Conservation (phyloP, 1,140 invertebrate genomes). For the Drosophila rufa region DNA sequence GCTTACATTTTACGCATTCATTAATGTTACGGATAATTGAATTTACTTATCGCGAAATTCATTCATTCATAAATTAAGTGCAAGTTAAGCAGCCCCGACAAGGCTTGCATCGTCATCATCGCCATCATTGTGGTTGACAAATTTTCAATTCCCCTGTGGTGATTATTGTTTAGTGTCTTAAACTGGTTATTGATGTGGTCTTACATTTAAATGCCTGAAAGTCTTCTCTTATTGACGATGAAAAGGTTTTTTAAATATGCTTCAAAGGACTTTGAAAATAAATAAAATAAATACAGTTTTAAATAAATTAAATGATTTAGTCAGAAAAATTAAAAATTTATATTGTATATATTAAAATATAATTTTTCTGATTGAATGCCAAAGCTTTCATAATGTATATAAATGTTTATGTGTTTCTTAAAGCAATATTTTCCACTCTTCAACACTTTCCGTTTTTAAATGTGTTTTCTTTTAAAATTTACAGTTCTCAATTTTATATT, state of each 20-base stretch:
- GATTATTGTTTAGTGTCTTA: slow-evolving; percentile 32
- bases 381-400: background rate
- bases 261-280: background rate
- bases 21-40: slow-evolving; percentile 81
- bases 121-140: slow-evolving; percentile 26
- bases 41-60: slow-evolving; percentile 81
- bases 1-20: slow-evolving; percentile 82
- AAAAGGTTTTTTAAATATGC: background rate
- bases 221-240: no score
- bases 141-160: slow-evolving; percentile 28
- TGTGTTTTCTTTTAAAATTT: background rate
- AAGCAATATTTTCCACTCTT: background rate
- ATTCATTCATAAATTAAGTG: slow-evolving; percentile 73
- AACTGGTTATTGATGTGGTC: slow-evolving; percentile 27
- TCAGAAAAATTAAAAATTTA: background rate
- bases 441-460: background rate
- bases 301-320: background rate
- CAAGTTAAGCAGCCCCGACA: slow-evolving; percentile 47
- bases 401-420: background rate
- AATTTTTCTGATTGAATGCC: background rate
- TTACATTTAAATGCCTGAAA: slow-evolving; percentile 4
- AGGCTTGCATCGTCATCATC: slow-evolving; percentile 20
- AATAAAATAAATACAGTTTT: background rate
- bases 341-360: background rate
- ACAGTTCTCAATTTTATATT: background rate